phyloP scores from a whole-genome alignment of 2,888 invertebrate genomes.

The Bombyx huttoni region DNA sequence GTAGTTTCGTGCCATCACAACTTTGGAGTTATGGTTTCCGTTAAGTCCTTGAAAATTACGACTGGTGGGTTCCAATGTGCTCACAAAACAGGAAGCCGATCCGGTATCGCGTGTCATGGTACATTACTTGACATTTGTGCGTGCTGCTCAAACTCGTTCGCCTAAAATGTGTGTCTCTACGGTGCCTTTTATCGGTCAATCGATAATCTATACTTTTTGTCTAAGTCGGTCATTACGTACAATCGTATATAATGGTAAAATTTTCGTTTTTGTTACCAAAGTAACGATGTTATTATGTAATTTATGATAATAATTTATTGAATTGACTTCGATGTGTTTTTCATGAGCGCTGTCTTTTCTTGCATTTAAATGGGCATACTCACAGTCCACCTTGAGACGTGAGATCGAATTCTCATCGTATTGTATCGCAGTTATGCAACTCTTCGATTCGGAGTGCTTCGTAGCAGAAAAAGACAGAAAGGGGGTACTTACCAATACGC shows the following conservation, averaged over 20 bases:
- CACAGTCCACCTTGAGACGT: no score
- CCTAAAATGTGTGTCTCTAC: slow-evolving; percentile 36
- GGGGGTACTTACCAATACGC: no score
- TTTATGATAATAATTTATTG: no score
- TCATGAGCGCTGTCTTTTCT: no score
- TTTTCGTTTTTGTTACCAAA: no score
- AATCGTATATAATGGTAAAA: not conserved
- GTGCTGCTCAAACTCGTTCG: slow-evolving; percentile 35
- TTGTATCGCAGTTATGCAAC: no score
- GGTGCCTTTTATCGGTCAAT: slow-evolving; percentile 40
- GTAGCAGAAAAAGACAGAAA: no score
- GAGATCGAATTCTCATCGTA: no score
- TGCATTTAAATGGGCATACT: no score
- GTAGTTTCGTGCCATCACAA: slow-evolving; percentile 17
- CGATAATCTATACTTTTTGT: slow-evolving; percentile 15
- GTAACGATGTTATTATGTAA: no score
- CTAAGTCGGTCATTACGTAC: not conserved
- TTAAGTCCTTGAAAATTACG: slow-evolving; percentile 48
- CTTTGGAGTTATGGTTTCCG: slow-evolving; percentile 25
- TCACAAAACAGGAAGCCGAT: slow-evolving; percentile 43
- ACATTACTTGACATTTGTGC: slow-evolving; percentile 36
- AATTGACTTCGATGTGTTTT: no score
- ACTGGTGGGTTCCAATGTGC: slow-evolving; percentile 13
- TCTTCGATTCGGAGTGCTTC: no score
- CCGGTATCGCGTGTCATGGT: slow-evolving; percentile 37